These are phyloP conservation scores for Sphinx pinastri DNA, from an alignment of 2,888 invertebrate species.

Conservation along the genomic window DNA sequence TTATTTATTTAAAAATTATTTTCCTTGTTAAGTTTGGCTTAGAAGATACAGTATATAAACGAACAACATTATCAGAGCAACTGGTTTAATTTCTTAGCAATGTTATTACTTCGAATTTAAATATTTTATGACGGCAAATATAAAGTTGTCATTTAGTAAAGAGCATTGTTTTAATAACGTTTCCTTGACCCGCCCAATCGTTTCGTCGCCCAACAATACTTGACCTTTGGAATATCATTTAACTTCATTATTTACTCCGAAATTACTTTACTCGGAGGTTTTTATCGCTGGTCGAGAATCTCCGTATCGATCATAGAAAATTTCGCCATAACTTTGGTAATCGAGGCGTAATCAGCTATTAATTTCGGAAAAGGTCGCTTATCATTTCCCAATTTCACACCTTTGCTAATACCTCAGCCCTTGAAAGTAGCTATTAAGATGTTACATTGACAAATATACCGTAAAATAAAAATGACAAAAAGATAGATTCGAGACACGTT, in stretches of 20 bases:
- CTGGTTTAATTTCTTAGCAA: background rate
- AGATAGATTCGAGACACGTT: too few relatives aligned
- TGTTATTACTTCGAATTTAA: background rate
- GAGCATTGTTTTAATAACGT: conserved; percentile 54
- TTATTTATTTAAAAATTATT: conserved; percentile 39
- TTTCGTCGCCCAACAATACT: conserved; percentile 54
- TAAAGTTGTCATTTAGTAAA: conserved; percentile 27
- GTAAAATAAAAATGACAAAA: background rate
- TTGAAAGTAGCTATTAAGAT: conserved; percentile 18
- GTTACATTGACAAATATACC: background rate
- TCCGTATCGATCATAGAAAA: conserved; percentile 33
- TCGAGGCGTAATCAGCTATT: conserved; percentile 27
- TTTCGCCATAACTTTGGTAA: conserved; percentile 40
- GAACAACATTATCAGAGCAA: background rate
- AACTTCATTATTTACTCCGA: conserved; percentile 67
- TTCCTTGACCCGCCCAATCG: conserved; percentile 66
- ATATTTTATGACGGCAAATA: conserved; percentile 5
- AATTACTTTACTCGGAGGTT: conserved; percentile 41
- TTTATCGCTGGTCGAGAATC: conserved; percentile 42
- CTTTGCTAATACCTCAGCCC: conserved; percentile 27
- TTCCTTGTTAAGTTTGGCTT: conserved; percentile 49
- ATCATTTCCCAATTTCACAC: conserved; percentile 29
- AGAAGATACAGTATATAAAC: conserved; percentile 34
- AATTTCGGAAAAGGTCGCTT: conserved; percentile 26
- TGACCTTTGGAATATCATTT: conserved; percentile 62